phyloP scores from a whole-genome alignment of 2,113 vertebrate genomes.

The Salvelinus namaycush region DNA sequence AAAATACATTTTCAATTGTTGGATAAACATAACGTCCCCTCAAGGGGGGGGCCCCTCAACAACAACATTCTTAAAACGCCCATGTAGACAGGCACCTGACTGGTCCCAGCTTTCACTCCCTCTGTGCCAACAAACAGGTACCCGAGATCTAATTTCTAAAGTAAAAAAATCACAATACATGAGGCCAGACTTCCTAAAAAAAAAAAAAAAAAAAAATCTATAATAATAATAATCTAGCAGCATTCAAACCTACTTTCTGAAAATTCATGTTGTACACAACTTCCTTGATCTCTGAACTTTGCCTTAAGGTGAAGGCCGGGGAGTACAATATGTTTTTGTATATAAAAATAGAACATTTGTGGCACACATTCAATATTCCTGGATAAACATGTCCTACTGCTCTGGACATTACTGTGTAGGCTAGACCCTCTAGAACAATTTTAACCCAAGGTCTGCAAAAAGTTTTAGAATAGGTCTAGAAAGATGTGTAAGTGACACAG shows the following conservation, averaged over 20 bases:
- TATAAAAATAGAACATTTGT: neutral
- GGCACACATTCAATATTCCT: neutral
- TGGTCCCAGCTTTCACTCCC: neutral
- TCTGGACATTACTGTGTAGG: neutral
- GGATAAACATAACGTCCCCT: no score
- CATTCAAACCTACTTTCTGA: neutral
- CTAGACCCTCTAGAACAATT: neutral
- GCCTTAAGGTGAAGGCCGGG: neutral
- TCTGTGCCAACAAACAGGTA: neutral
- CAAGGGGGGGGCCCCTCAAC: no score
- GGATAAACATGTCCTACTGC: neutral
- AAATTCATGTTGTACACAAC: no score
- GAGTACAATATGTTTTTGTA: neutral
- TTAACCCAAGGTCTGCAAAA: neutral
- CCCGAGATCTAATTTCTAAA: neutral
- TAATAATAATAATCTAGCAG: no score
- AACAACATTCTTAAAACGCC: no score
- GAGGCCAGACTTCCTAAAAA: no score
- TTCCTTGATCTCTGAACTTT: neutral
- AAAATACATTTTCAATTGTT: no score
- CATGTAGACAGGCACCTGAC: neutral
- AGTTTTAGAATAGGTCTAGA: neutral
- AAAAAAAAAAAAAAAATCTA: accelerated
- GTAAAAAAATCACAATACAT: no score
- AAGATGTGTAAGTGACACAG: neutral